phyloP scores from a whole-genome alignment of 2,888 invertebrate genomes.

The Hanleya hanleyi region DNA sequence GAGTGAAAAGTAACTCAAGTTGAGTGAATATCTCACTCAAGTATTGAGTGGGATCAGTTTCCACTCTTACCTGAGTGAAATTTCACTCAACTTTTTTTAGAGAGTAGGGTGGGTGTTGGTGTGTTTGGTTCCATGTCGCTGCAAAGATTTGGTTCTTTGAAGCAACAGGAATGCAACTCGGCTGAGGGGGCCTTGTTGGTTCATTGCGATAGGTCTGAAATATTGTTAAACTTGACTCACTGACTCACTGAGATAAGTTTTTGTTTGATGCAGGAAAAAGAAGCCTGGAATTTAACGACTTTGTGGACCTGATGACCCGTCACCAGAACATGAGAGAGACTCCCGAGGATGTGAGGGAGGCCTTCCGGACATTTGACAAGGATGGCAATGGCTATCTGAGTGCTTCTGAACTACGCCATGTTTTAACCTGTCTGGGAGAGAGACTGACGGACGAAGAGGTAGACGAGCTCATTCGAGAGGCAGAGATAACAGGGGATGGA shows the following conservation, averaged over 20 bases:
- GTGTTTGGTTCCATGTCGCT: too few species aligned
- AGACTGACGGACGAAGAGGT: constrained; percentile 30
- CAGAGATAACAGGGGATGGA: constrained; percentile 33
- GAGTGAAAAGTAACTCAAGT: too few species aligned
- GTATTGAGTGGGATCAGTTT: too few species aligned
- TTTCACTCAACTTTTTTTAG: too few species aligned
- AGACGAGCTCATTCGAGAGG: constrained; percentile 35
- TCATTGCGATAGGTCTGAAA: too few species aligned
- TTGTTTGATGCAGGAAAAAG: neutral
- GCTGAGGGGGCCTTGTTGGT: too few species aligned
- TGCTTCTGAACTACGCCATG: constrained; percentile 35
- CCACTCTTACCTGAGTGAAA: too few species aligned
- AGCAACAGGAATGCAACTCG: too few species aligned
- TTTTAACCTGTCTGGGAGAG: constrained; percentile 31
- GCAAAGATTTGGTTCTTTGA: too few species aligned
- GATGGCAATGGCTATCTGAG: constrained; percentile 33
- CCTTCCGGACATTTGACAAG: constrained; percentile 35
- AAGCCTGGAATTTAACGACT: neutral
- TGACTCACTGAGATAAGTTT: neutral
- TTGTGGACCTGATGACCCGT: constrained; percentile 2
- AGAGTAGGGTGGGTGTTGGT: too few species aligned
- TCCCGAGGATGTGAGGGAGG: constrained; percentile 28
- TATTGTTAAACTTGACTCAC: too few species aligned
- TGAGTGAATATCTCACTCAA: too few species aligned
- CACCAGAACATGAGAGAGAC: constrained; percentile 19